These are phyloP conservation scores for Pantherophis alleghaniensis DNA, from an alignment of 2,797 vertebrate species.

Conservation along the genomic window DNA sequence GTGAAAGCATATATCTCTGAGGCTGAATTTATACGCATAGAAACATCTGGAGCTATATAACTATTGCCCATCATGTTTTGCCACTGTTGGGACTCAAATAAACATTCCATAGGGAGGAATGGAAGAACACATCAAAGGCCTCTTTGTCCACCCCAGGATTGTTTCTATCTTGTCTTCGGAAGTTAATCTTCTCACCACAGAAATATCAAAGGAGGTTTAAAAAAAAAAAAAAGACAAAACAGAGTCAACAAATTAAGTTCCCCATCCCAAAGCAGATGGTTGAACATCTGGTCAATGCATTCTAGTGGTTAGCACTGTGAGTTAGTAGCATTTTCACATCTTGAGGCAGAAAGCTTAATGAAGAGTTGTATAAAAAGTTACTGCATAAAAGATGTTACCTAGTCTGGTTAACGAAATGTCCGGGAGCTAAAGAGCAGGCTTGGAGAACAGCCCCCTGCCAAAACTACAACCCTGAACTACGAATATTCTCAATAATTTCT, in stretches of 20 bases:
- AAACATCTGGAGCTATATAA: background rate
- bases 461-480: no score
- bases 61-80: no score
- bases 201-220: background rate
- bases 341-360: background rate
- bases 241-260: background rate
- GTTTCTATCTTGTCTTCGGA: background rate
- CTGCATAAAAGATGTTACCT: background rate
- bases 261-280: background rate
- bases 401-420: no score
- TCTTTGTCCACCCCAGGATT: background rate
- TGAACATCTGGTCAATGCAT: background rate
- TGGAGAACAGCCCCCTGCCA: no score
- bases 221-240: background rate
- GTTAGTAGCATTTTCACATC: background rate
- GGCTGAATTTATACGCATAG: background rate
- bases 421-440: no score
- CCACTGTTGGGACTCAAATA: background rate
- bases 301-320: background rate
- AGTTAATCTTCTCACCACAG: background rate
- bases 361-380: background rate
- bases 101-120: background rate
- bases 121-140: background rate
- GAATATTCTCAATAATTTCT: no score
- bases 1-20: no score